These are phyloP conservation scores for Schizopygopsis pylzovi DNA, from an alignment of 2,797 vertebrate genomes.

Conservation along the genomic window DNA sequence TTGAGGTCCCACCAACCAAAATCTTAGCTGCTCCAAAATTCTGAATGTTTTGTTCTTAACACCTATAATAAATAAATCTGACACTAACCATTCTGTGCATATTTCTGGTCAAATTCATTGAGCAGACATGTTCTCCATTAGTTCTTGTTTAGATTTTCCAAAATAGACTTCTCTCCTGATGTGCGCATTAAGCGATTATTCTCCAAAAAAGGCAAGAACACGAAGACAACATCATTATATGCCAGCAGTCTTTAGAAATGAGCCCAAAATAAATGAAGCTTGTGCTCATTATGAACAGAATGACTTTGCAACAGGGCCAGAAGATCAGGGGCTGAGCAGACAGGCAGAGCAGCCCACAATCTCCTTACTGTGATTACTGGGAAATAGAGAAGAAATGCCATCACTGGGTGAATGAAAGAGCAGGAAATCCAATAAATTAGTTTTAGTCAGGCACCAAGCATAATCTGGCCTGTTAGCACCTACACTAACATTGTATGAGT, in stretches of 20 bases:
- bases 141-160: constrained; percentile 22
- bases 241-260: constrained; percentile 25
- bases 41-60: constrained; percentile 16
- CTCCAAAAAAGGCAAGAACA: constrained; percentile 16
- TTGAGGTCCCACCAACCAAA: constrained; percentile 12
- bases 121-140: not conserved
- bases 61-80: constrained; percentile 15
- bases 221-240: constrained; percentile 14
- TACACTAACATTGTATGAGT: not conserved
- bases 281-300: constrained; percentile 44
- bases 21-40: not conserved
- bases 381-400: constrained; percentile 55
- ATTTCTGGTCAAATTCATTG: not conserved
- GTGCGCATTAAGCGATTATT: not conserved
- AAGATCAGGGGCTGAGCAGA: constrained; percentile 41
- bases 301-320: constrained; percentile 43
- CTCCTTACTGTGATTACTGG: constrained; percentile 50
- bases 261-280: constrained; percentile 41
- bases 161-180: constrained; percentile 22
- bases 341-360: constrained; percentile 46
- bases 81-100: not conserved
- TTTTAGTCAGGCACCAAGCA: constrained; percentile 44
- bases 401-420: constrained; percentile 39
- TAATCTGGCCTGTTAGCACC: constrained; percentile 25
- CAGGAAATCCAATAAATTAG: constrained; percentile 41